These are phyloP conservation scores for Drosophila takahashii DNA, from an alignment of 1,140 invertebrate species.

Conservation along the genomic window DNA sequence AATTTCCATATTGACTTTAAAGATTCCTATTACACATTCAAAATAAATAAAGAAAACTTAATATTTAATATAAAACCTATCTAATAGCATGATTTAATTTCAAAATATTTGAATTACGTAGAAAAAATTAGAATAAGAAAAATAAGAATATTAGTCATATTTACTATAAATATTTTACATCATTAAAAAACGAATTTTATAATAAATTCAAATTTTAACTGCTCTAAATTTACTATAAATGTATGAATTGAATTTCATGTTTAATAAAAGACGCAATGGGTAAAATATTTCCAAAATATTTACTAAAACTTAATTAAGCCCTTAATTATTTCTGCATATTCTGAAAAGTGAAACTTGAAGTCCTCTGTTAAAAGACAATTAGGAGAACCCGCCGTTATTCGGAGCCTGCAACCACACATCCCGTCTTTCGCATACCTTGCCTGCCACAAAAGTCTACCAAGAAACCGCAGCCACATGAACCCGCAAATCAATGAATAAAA, in stretches of 20 bases:
- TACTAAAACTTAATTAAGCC: background rate
- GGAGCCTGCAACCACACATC: constrained; percentile 1
- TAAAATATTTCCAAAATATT: background rate
- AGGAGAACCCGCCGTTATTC: background rate
- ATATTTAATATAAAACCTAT: no score
- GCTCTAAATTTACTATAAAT: no score
- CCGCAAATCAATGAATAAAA: constrained; percentile 73
- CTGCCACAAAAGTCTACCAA: background rate
- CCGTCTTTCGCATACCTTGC: background rate
- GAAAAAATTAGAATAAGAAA: no score
- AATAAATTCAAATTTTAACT: no score
- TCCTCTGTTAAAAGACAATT: background rate
- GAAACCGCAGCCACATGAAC: constrained; percentile 16
- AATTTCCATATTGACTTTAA: background rate
- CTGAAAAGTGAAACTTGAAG: background rate
- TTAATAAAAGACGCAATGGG: no score
- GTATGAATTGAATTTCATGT: no score
- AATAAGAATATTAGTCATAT: no score
- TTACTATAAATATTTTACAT: no score
- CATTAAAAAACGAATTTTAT: no score
- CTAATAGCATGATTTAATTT: no score
- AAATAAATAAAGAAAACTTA: background rate
- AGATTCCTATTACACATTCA: background rate
- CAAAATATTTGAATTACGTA: no score
- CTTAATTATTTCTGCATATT: background rate